Evolutionary conservation across 2,113 vertebrate genomes (phyloP).

Genomic region (Rutilus rutilus): DNA sequence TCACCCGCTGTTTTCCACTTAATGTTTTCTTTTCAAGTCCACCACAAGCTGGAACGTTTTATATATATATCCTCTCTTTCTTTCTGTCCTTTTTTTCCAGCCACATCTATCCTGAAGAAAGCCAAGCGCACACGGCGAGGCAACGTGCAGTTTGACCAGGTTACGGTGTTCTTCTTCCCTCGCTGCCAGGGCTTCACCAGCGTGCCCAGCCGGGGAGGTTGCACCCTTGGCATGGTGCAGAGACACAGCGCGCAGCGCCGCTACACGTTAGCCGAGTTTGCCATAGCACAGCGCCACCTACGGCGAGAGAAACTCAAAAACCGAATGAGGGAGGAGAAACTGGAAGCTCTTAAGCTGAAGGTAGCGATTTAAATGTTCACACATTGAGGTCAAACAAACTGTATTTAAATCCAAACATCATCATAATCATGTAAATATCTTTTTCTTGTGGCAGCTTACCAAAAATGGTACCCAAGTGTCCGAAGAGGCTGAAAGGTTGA

Average conservation of each 20-base stretch:
- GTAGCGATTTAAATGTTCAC: constrained; percentile 64
- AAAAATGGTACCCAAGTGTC: constrained; percentile 83
- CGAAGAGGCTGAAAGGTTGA: constrained; percentile 84
- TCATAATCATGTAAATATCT: not conserved
- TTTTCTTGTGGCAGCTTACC: constrained; percentile 77
- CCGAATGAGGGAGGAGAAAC: constrained; percentile 87
- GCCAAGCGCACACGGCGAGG: constrained; percentile 79
- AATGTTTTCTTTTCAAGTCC: not conserved
- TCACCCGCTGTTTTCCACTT: constrained; percentile 5
- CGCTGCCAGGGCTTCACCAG: constrained; percentile 97
- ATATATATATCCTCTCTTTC: not conserved
- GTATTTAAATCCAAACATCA: not conserved
- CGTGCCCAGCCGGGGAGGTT: constrained; percentile 93
- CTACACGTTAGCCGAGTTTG: constrained; percentile 89
- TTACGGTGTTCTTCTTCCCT: constrained; percentile 94
- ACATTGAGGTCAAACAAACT: too few species aligned
- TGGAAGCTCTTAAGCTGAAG: constrained; percentile 84
- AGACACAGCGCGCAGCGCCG: constrained; percentile 81
- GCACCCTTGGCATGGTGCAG: constrained; percentile 92
- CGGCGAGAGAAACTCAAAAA: constrained; percentile 85
- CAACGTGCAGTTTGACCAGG: constrained; percentile 88
- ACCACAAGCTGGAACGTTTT: not conserved
- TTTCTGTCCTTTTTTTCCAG: constrained; percentile 66
- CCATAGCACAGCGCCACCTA: constrained; percentile 80
- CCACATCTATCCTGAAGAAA: constrained; percentile 90